These are phyloP conservation scores for Pandemis corylana DNA, from an alignment of 2,888 invertebrate species.

Conservation along the genomic window DNA sequence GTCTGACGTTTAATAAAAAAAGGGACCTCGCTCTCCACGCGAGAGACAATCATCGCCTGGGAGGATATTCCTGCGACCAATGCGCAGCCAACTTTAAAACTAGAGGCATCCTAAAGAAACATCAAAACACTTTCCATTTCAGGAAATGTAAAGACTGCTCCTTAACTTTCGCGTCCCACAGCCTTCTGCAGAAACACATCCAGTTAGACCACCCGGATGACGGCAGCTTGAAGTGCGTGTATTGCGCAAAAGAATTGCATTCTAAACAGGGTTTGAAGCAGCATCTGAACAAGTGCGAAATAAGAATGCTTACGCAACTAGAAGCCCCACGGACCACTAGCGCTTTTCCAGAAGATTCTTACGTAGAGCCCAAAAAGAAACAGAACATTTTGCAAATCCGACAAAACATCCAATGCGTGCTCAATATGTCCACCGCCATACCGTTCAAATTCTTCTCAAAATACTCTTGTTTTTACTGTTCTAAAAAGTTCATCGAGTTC, in stretches of 20 bases:
- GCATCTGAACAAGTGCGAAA: constrained; percentile 67
- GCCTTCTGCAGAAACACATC: constrained; percentile 64
- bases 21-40: constrained; percentile 66
- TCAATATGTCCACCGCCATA: constrained; percentile 76
- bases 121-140: constrained; percentile 64
- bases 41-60: constrained; percentile 60
- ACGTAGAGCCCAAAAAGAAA: constrained; percentile 57
- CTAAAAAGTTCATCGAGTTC: constrained; percentile 68
- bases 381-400: constrained; percentile 68
- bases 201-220: constrained; percentile 63
- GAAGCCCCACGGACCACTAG: constrained; percentile 32
- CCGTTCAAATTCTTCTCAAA: constrained; percentile 76
- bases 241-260: constrained; percentile 67
- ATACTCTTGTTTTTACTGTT: constrained; percentile 75
- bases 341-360: constrained; percentile 45
- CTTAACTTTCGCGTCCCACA: constrained; percentile 58
- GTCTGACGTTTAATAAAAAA: constrained; percentile 65
- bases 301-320: constrained; percentile 52
- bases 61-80: constrained; percentile 66
- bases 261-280: constrained; percentile 64
- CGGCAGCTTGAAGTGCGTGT: constrained; percentile 62
- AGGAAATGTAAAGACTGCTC: constrained; percentile 67
- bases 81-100: constrained; percentile 62
- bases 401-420: constrained; percentile 70
- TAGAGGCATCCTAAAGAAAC: constrained; percentile 53